Conservation (phyloP, 2,797 vertebrate species). For the Neopelma chrysocephalum region DNA sequence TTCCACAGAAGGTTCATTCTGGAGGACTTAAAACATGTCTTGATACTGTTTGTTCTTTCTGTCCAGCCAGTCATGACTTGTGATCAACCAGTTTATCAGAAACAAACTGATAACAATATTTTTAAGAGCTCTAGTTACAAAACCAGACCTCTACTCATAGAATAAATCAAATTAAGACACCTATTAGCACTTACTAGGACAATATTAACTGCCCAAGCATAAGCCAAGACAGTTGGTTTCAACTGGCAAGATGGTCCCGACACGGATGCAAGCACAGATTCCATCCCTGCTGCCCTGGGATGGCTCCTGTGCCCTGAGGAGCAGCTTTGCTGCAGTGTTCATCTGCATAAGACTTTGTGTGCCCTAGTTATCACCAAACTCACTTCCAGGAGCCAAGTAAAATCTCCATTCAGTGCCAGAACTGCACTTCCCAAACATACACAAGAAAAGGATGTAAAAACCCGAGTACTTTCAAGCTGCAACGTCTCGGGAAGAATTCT, state of each 20-base stretch:
- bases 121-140: background rate
- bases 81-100: background rate
- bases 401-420: background rate
- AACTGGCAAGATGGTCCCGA: accelerated
- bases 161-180: background rate
- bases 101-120: background rate
- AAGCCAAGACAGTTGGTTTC: background rate
- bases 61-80: background rate
- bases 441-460: background rate
- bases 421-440: accelerated
- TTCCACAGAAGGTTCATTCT: background rate
- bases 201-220: background rate
- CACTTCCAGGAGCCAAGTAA: background rate
- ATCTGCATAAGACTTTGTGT: background rate
- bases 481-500: background rate
- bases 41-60: background rate
- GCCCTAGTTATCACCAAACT: background rate
- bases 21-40: background rate
- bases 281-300: background rate
- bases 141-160: background rate
- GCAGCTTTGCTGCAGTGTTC: background rate
- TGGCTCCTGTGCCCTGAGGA: accelerated
- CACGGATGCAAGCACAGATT: accelerated
- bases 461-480: background rate
- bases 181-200: background rate